A percentile compares a stretch with the other conserved stretches of the same genome.
Evolutionary conservation across 92 coral and sea anemone species (phyloP).

Genomic region (Micromussa lordhowensis): DNA sequence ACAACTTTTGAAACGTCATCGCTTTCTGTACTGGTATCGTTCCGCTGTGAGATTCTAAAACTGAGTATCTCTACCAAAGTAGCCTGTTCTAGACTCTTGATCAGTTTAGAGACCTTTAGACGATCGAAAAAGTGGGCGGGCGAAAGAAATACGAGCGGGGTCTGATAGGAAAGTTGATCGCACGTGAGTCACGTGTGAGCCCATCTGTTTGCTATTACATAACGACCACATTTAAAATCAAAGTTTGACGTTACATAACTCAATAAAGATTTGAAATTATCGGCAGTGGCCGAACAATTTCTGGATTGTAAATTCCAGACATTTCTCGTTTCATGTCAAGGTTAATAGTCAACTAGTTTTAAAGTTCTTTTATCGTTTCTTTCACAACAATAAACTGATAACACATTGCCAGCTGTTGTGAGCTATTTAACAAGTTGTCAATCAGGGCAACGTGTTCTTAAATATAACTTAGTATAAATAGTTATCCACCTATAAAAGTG

Average conservation of each 20-base stretch:
- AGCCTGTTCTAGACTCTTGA: too few species aligned
- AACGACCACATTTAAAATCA: background rate
- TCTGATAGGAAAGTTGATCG: too few species aligned
- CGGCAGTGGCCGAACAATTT: background rate
- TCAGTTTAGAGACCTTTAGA: too few species aligned
- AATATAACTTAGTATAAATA: background rate
- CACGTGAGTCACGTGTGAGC: background rate
- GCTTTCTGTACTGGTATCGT: background rate
- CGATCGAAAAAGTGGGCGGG: too few species aligned
- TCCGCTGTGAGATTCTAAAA: background rate
- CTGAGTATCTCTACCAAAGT: background rate
- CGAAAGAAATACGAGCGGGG: too few species aligned
- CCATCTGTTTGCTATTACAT: background rate
- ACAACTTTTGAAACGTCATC: background rate
- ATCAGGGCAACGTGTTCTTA: background rate
- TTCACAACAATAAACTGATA: background rate
- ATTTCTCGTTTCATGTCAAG: background rate
- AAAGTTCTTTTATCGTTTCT: background rate
- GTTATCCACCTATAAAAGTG: background rate
- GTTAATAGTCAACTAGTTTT: background rate
- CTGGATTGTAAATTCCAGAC: background rate
- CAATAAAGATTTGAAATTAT: background rate
- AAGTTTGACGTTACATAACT: background rate
- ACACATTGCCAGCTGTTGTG: background rate
- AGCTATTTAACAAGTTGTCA: background rate